phyloP scores from a whole-genome alignment of 1,140 invertebrate genomes.

The Camponotus vicinus region DNA sequence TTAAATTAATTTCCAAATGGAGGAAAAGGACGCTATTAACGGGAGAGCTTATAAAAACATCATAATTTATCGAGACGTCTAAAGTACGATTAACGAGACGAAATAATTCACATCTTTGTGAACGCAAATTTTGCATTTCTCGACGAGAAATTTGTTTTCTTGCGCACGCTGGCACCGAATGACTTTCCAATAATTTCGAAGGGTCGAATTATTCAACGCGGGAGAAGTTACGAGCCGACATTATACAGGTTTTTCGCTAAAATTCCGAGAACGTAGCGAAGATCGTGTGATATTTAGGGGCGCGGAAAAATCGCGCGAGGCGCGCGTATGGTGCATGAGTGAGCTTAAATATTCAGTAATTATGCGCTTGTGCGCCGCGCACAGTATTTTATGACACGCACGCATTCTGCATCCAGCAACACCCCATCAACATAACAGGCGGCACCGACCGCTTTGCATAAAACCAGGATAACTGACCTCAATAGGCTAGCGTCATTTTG shows the following conservation, averaged over 20 bases:
- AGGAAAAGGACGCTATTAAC: conserved; percentile 24
- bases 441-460: conserved; percentile 50
- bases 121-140: conserved; percentile 43
- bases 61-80: conserved; percentile 46
- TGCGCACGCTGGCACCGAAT: conserved; percentile 28
- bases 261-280: conserved; percentile 29
- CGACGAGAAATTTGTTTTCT: conserved; percentile 32
- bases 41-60: conserved; percentile 44
- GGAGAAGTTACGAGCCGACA: conserved; percentile 48
- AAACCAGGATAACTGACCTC: conserved; percentile 28
- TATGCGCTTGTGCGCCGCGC: conserved; percentile 59
- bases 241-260: conserved; percentile 39
- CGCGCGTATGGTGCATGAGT: conserved; percentile 30
- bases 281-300: conserved; percentile 47
- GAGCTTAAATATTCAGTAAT: conserved; percentile 69
- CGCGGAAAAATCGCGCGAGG: conserved; percentile 53
- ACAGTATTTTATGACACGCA: conserved; percentile 63
- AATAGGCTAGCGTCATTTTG: background rate
- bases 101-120: conserved; percentile 56
- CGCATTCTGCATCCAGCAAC: conserved; percentile 63
- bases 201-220: conserved; percentile 53
- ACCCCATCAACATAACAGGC: conserved; percentile 66
- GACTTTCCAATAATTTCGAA: conserved; percentile 61
- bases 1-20: background rate
- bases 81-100: conserved; percentile 54